A percentile compares a stretch with the other conserved stretches of the same genome.
These are phyloP conservation scores for Brachionus calyciflorus DNA, from an alignment of 1,140 invertebrate species.

Conservation along the genomic window DNA sequence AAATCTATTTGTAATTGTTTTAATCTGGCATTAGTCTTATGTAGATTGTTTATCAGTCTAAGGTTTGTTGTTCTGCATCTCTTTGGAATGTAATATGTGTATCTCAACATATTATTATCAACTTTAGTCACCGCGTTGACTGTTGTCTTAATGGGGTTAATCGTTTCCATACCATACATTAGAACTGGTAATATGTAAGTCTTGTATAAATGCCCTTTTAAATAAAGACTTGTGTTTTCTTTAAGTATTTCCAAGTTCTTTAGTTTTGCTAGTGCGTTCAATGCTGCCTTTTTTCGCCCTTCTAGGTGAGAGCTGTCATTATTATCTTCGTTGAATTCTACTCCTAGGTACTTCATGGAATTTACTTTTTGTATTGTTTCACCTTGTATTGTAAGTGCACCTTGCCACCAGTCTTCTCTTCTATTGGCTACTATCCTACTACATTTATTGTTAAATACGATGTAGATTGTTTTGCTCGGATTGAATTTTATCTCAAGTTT, in stretches of 20 bases:
- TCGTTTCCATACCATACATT: not conserved
- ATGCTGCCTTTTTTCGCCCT: not conserved
- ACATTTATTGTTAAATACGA: too few species aligned
- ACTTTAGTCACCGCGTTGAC: not conserved
- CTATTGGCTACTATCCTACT: not conserved
- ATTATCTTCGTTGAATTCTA: not conserved
- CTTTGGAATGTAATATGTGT: too few species aligned
- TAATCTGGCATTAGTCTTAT: not conserved
- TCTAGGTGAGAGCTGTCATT: not conserved
- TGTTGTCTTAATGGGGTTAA: not conserved
- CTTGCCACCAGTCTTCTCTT: not conserved
- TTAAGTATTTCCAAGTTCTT: not conserved
- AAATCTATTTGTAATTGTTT: not conserved
- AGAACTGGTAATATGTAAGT: not conserved
- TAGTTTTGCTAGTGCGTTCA: not conserved
- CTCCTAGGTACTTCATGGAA: too few species aligned
- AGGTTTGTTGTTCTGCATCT: too few species aligned
- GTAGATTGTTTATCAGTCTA: not conserved
- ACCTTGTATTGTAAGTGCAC: not conserved
- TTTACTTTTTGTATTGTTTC: constrained; percentile 7
- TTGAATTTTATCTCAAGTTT: too few species aligned
- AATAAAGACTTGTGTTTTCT: not conserved
- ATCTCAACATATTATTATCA: too few species aligned
- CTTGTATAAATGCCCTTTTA: constrained; percentile 1
- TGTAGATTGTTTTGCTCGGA: too few species aligned